Percentiles rank a stretch among this genome's conserved stretches.
Evolutionary conservation across 2,888 invertebrate species (phyloP).

Genomic region (Palloptera scutellata): DNA sequence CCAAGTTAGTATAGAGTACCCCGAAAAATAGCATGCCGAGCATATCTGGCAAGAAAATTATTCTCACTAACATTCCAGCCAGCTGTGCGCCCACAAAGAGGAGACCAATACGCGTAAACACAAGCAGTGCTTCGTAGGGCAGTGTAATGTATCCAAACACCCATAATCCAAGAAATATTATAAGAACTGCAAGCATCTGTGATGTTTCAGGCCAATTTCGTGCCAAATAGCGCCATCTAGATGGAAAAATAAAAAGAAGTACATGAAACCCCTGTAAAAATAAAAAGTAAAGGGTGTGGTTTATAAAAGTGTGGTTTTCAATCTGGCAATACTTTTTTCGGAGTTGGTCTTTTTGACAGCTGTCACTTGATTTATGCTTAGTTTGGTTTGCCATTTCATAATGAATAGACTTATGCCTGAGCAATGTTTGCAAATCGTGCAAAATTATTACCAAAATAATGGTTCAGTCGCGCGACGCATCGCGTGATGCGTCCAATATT

Average conservation of each 20-base stretch:
- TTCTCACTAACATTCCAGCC: conserved; percentile 57
- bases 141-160: conserved; percentile 59
- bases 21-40: conserved; percentile 73
- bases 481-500: too few species aligned
- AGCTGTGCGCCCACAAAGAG: conserved; percentile 62
- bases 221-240: conserved; percentile 60
- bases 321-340: too few species aligned
- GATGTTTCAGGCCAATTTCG: conserved; percentile 58
- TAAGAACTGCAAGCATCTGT: conserved; percentile 57
- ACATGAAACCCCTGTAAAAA: not conserved
- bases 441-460: too few species aligned
- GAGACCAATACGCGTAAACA: conserved; percentile 60
- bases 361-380: too few species aligned
- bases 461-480: too few species aligned
- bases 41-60: conserved; percentile 66
- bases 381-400: too few species aligned
- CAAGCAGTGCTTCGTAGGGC: conserved; percentile 55
- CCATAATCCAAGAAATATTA: conserved; percentile 62
- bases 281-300: not conserved
- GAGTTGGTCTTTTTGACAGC: too few species aligned
- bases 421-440: too few species aligned
- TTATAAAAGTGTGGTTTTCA: too few species aligned
- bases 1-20: conserved; percentile 66
- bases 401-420: too few species aligned
- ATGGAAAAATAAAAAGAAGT: conserved; percentile 2